Conservation (phyloP, 2,113 vertebrate species). For the Gymnogyps californianus region DNA sequence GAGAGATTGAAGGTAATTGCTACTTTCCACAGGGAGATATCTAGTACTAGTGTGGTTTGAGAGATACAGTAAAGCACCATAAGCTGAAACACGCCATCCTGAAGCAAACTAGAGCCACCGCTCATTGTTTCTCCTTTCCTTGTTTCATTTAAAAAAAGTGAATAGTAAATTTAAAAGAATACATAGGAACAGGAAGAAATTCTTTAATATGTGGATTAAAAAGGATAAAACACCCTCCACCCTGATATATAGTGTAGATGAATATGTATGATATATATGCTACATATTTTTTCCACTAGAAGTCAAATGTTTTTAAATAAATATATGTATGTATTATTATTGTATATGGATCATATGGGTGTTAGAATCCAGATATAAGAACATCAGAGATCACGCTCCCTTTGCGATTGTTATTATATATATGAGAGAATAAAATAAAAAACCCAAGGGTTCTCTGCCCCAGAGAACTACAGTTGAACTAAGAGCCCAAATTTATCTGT, state of each 20-base stretch:
- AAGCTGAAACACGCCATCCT: constrained; percentile 32
- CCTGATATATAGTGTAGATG: neutral
- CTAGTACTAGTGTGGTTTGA: constrained; percentile 57
- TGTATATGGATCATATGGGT: neutral
- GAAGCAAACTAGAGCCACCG: constrained; percentile 21
- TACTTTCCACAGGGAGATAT: constrained; percentile 79
- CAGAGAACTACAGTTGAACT: constrained; percentile 38
- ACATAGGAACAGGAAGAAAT: neutral
- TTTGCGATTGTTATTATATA: neutral
- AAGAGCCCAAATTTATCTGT: constrained; percentile 35
- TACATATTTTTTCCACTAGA: neutral
- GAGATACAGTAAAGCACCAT: constrained; percentile 52
- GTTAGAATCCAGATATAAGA: neutral
- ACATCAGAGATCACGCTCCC: neutral
- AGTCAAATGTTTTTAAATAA: neutral
- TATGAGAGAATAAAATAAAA: neutral
- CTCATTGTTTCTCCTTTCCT: neutral
- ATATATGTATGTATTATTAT: neutral
- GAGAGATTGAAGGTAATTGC: constrained; percentile 88
- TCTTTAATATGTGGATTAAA: neutral
- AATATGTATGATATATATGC: neutral
- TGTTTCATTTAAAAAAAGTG: neutral
- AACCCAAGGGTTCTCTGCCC: neutral
- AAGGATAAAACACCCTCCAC: neutral
- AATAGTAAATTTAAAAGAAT: neutral